These are phyloP conservation scores for Pyrrhia umbra DNA, from an alignment of 2,888 invertebrate species.

Conservation along the genomic window DNA sequence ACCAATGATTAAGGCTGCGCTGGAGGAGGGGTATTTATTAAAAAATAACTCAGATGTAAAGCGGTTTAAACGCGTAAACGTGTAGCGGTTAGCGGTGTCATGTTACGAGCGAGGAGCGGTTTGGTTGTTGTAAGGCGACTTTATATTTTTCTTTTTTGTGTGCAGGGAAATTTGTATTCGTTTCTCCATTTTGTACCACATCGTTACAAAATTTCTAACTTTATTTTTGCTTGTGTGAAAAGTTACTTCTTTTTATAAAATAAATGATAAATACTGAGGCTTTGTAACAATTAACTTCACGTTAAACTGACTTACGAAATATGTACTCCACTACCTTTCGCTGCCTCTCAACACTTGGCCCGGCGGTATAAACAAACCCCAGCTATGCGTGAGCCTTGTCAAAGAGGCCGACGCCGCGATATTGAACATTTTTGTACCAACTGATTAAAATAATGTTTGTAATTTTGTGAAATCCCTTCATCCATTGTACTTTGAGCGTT, in stretches of 20 bases:
- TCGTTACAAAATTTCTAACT: background rate
- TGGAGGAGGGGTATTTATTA: conserved; percentile 71
- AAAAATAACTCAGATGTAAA: conserved; percentile 76
- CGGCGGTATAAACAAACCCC: conserved; percentile 49
- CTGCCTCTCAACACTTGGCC: conserved; percentile 39
- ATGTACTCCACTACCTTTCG: background rate
- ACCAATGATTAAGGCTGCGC: conserved; percentile 69
- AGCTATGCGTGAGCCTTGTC: conserved; percentile 71
- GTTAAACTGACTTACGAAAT: background rate
- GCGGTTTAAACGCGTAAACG: conserved; percentile 63
- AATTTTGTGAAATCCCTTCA: conserved; percentile 34
- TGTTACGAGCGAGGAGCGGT: conserved; percentile 13
- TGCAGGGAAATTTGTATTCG: too few relatives aligned
- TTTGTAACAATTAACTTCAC: background rate
- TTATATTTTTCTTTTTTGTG: background rate
- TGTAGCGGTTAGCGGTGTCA: conserved; percentile 38
- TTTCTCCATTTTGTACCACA: too few relatives aligned
- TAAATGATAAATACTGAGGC: too few relatives aligned
- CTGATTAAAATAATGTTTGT: conserved; percentile 65
- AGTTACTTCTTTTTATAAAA: too few relatives aligned
- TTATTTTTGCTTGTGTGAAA: background rate
- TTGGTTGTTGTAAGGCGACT: background rate
- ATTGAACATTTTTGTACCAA: conserved; percentile 63
- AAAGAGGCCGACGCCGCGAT: conserved; percentile 65
- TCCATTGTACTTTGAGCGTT: conserved; percentile 46